Base-by-base conservation (phyloP, 2,113 vertebrate genomes). In the Sinocyclocheilus anshuiensis region DNA sequence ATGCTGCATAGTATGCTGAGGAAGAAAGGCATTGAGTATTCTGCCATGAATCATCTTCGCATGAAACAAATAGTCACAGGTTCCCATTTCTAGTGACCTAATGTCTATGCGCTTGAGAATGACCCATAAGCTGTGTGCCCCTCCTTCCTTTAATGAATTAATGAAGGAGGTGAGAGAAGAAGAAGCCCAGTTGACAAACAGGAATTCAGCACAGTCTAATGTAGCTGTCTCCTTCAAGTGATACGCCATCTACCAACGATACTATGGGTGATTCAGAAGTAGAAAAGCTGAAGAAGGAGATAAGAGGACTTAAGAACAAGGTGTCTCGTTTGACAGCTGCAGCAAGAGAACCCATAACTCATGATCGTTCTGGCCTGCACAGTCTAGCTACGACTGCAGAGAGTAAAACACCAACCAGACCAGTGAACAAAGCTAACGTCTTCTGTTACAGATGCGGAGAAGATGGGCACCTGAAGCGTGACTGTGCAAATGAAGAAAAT, bases 361-460 rank as follows among this genome's bases (percentile, higher is more conserved):
- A 50, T 13, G 45, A 33, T 33, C 29, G 29, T 33, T 33, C 29
- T 33, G 29, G 29, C 29, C 29, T 33, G 13, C 76, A 77, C 24
- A 78, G 77, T 36, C 16, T 78, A 10, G 24, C 76, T 78, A 26
- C 76, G 0, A 5, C 7, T 20, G 16, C 50, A 33, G 76, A 57
- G 15, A 55, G 6, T 2, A 53, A 29, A 55, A 57, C 3, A 16
- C 15, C 76, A 20, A 33, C 16, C 10, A 53, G 76, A 29, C 48
- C n/a, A 29, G 45, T 77, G 2, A 77, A 55, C 76, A 77, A 77
- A 29, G 29, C 88, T 26, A 50, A 48, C n/a, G 12, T 88, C 16
- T 90, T 90, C n/a, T 88, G 89, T 29, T 88, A 87, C 20, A 85
- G 36, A 59, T 90, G 87, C 61, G 86, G 85, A 24, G 83, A 90